Evolutionary conservation across 2,113 vertebrate genomes (phyloP).

Genomic region (Gallinago media): DNA sequence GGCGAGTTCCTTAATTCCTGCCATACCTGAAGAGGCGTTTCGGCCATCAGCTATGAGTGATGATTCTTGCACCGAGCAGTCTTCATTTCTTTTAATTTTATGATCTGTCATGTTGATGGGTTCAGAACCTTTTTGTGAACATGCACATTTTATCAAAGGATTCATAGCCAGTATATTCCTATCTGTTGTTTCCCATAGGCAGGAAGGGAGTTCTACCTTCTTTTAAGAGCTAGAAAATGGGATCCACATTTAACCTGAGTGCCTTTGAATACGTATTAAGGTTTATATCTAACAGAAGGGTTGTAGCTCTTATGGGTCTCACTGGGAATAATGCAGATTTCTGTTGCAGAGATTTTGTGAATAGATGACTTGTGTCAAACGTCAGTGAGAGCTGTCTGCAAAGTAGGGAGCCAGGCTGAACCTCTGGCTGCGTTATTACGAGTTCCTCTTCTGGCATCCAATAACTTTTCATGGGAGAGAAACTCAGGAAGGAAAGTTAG

Average conservation of each 20-base stretch:
- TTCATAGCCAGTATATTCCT: background rate
- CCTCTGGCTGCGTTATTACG: background rate
- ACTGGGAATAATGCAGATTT: background rate
- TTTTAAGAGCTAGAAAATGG: constrained; percentile 11
- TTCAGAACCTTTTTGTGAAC: background rate
- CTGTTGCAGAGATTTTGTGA: background rate
- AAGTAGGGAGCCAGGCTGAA: background rate
- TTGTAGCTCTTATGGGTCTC: background rate
- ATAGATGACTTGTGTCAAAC: background rate
- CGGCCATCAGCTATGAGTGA: background rate
- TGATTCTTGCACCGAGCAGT: background rate
- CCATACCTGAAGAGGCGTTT: background rate
- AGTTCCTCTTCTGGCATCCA: background rate
- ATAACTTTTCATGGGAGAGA: background rate
- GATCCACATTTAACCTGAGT: background rate
- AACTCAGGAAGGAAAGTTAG: background rate
- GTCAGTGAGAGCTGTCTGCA: background rate
- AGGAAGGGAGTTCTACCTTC: background rate
- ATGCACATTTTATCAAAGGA: background rate
- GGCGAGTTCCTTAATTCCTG: background rate
- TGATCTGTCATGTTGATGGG: background rate
- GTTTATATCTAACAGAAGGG: background rate
- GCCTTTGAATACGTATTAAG: constrained; percentile 32
- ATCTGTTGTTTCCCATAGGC: background rate
- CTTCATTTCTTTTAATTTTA: background rate